phyloP scores from a whole-genome alignment of 2,113 vertebrate genomes.

The Apodemus sylvaticus region DNA sequence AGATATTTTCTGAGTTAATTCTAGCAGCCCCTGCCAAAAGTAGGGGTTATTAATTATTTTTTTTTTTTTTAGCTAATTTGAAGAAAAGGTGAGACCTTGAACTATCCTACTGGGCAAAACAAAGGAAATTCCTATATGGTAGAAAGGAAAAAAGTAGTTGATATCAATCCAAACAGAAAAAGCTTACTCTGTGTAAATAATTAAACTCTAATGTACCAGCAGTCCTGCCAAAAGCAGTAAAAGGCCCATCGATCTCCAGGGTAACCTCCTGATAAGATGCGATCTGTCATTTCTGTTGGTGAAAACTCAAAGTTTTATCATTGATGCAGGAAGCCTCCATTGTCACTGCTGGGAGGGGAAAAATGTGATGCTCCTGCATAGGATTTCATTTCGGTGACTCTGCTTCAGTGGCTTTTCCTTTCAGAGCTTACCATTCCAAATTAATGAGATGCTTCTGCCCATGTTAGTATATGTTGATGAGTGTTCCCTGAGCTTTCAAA shows the following conservation, averaged over 20 bases:
- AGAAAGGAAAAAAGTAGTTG: neutral
- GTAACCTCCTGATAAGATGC: neutral
- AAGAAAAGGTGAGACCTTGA: neutral
- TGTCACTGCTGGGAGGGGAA: neutral
- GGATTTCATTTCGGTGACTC: neutral
- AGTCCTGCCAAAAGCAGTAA: neutral
- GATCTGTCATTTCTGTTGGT: neutral
- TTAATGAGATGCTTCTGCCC: neutral
- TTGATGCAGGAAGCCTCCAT: neutral
- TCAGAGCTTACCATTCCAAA: neutral
- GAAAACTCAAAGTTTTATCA: neutral
- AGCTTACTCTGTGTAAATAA: neutral
- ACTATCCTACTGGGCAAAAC: neutral
- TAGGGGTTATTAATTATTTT: neutral
- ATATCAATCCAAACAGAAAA: neutral
- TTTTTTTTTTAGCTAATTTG: neutral
- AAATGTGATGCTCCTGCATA: neutral
- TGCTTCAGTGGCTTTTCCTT: neutral
- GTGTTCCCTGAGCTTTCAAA: neutral
- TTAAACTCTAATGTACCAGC: neutral
- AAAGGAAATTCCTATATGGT: neutral
- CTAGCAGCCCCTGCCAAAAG: neutral
- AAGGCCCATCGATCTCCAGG: neutral
- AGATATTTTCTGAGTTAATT: conserved; percentile 25
- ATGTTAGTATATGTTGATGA: neutral